Evolutionary conservation across 2,888 invertebrate genomes (phyloP), one percentile per base, ranked within the genome.

Genomic region (Elgonia sp.): DNA sequence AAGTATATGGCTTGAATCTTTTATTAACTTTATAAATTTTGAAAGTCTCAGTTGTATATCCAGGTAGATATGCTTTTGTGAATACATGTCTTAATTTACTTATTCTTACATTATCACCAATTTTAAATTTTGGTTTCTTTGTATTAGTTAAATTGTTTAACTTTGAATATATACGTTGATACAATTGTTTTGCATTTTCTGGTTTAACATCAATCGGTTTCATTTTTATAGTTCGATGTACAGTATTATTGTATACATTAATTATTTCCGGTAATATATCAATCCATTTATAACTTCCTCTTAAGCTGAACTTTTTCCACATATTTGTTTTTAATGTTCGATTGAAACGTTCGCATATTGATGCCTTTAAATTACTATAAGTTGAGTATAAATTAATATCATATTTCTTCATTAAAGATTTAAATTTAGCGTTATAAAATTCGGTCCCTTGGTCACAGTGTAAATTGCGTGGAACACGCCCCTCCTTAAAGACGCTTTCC

Each of bases 181-280:
- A 37, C 1, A 81, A 60, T 55, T 81, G 42, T 29, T 80, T 77
- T n/a, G 63, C 65, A 60, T 88, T 82, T 63, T 57, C 18, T 6
- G 20, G 0, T 16, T 73, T 73, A 29, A 87, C 83, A 73, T 82
- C 73, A 18, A 53, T 83, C 7, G 87, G 84, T 65, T 82, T 84
- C 77, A 77, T 76, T 60, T 73, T 70, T 18, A 85, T 85, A 10
- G 80, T 85, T 12, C 72, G 40, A 69, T 85, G 85, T 37, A 50
- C 55, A 1, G 85, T 75, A 37, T 63, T 55, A 70, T 86, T 86
- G 42, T 86, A 86, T 6, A 16, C 16, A 16, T 14, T 42, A 20
- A 80, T 18, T 60, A 60, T 65, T 7, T 76, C 69, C 10, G 42
- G 42, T 42, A 42, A 42, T n/a, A n/a, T n/a, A n/a, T n/a, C n/a